Evolutionary conservation across 2,797 vertebrate species (phyloP), one percentile per base, ranked within the genome.

Genomic region (Pelochelys cantorii): DNA sequence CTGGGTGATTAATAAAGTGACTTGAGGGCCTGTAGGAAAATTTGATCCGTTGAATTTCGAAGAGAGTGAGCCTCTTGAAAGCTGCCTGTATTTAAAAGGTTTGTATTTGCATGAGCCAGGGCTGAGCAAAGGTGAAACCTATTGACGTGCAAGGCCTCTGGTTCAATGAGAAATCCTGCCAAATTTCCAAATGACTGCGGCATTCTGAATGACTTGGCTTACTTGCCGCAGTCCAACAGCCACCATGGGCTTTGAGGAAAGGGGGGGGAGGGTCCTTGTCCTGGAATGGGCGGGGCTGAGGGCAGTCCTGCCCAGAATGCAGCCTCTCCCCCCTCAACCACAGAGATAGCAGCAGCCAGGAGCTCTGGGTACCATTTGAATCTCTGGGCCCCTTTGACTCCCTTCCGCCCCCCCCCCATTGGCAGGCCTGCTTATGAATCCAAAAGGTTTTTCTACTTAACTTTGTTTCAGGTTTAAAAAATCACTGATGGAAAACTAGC

Each of bases 41-140:
- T 94, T 59, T 94, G 93, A 91, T 92, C 92, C 96, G 86, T 55
- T 94, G 57, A 23, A 88, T 79, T 65, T 93, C 90, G 81, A 90
- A 91, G 81, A 89, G 54, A 0, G 0, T 3, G 8, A 86, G 82
- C 79, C 29, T 59, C 88, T 95, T 91, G 54, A 94, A 97, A 96
- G 82, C 89, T 81, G 59, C 0, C 0, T 65, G 37, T 92, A 34
- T 15, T 82, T 60, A 9, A 86, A 90, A 86, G 81, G 91, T 22
- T 0, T 4, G 54, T 15, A 94, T 97, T 95, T 97, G 90, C 92
- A 93, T 92, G 85, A 83, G 91, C 82, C 65, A 74, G 60, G 77
- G 88, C 86, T 95, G 93, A 95, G 92, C 87, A 93, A 95, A 95
- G 92, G 42, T 85, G 92, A 97, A 97, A 97, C 93, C 79, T 0